Conservation (phyloP, 2,113 vertebrate genomes). For the Neogobius melanostomus region DNA sequence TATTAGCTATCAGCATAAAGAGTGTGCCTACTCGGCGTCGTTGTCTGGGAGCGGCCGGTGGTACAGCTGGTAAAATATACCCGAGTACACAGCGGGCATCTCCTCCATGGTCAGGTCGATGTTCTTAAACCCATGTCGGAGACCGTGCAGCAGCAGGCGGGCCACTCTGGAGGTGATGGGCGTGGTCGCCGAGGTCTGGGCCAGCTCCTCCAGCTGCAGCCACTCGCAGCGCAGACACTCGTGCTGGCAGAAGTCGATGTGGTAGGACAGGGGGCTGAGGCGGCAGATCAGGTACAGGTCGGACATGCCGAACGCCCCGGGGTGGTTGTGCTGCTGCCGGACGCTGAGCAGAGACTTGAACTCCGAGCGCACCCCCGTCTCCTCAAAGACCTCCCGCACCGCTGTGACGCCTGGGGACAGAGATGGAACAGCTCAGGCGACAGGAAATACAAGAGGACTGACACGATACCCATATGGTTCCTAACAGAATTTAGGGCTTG, state of each 20-base stretch:
- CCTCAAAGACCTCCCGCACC: slow-evolving; percentile 92
- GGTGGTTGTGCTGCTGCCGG: slow-evolving; percentile 89
- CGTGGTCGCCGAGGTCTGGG: slow-evolving; percentile 68
- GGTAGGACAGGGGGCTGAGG: slow-evolving; percentile 81
- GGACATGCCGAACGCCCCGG: slow-evolving; percentile 88
- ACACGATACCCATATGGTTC: slow-evolving; percentile 24
- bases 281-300: slow-evolving; percentile 94
- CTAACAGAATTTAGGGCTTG: not conserved
- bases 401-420: slow-evolving; percentile 82
- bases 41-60: slow-evolving; percentile 79
- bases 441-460: not conserved
- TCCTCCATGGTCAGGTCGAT: slow-evolving; percentile 86
- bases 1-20: not conserved
- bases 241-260: slow-evolving; percentile 85
- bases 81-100: slow-evolving; percentile 82
- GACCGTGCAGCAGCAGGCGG: slow-evolving; percentile 82
- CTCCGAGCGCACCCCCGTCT: slow-evolving; percentile 89
- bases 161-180: slow-evolving; percentile 86
- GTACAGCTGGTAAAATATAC: slow-evolving; percentile 88
- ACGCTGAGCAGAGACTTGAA: slow-evolving; percentile 91
- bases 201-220: slow-evolving; percentile 83
- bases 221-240: slow-evolving; percentile 91
- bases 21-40: not conserved
- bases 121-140: slow-evolving; percentile 81
- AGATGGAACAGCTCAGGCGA: slow-evolving; percentile 2